These are phyloP conservation scores for Drosophila monieri DNA, from an alignment of 2,888 invertebrate genomes.

Conservation along the genomic window DNA sequence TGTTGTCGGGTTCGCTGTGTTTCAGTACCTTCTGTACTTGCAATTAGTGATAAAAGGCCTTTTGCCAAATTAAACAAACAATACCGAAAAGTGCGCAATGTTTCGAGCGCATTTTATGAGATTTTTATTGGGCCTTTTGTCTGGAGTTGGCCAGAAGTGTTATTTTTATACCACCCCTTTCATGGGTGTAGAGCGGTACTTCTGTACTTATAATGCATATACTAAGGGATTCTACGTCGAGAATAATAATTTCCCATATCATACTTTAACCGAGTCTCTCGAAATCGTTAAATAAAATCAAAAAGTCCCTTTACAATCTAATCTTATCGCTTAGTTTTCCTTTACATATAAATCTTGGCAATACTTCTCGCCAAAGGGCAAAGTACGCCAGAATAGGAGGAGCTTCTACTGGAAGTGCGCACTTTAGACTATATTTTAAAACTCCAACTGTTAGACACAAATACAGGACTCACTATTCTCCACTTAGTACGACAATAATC, in stretches of 20 bases:
- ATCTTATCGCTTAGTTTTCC: conserved; percentile 40
- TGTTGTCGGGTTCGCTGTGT: conserved; percentile 30
- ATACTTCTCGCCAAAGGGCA: conserved; percentile 25
- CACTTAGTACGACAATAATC: no score
- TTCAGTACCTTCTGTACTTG: conserved; percentile 38
- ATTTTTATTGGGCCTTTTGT: conserved; percentile 19
- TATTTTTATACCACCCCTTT: conserved; percentile 24
- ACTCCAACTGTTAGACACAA: no score
- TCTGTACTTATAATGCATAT: neutral
- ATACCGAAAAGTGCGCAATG: conserved; percentile 41
- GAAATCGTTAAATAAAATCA: conserved; percentile 19
- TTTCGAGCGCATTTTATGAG: conserved; percentile 35
- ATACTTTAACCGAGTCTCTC: conserved; percentile 1
- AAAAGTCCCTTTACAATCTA: conserved; percentile 54
- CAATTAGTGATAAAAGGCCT: conserved; percentile 22
- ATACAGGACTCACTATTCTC: neutral
- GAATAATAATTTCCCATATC: neutral
- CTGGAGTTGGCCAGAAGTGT: conserved; percentile 23
- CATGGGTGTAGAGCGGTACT: conserved; percentile 19
- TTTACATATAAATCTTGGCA: conserved; percentile 49
- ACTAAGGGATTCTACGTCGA: conserved; percentile 1
- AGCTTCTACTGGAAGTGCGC: conserved; percentile 8
- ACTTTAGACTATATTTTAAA: neutral
- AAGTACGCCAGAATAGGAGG: conserved; percentile 21
- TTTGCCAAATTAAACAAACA: conserved; percentile 25